Evolutionary conservation across 2,888 invertebrate genomes (phyloP).

Genomic region (Nasonia oneida): DNA sequence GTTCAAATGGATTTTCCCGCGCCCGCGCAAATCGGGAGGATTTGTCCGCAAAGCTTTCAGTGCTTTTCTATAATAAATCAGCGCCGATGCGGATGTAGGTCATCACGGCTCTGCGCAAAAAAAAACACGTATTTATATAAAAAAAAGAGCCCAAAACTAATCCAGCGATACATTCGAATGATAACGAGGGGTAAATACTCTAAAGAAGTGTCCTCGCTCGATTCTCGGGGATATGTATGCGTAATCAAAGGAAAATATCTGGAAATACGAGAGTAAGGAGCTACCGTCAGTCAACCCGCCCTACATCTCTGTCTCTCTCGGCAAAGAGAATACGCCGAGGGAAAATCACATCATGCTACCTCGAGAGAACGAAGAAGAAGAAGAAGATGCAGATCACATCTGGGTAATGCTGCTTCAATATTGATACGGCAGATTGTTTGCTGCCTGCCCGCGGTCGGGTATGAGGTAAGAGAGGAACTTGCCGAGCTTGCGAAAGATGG

Average conservation of each 20-base stretch:
- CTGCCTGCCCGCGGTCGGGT: slow-evolving; percentile 67
- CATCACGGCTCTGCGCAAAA: not conserved
- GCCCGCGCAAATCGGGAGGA: not conserved
- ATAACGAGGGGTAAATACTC: slow-evolving; percentile 32
- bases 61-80: not conserved
- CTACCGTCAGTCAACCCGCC: not conserved
- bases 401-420: slow-evolving; percentile 70
- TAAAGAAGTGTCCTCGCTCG: slow-evolving; percentile 32
- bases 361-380: slow-evolving; percentile 1
- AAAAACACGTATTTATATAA: too few relatives aligned
- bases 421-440: slow-evolving; percentile 71
- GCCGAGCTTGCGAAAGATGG: slow-evolving; percentile 49
- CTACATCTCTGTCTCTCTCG: not conserved
- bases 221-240: not conserved
- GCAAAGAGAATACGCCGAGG: slow-evolving; percentile 44
- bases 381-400: slow-evolving; percentile 68
- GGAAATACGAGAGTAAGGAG: not conserved
- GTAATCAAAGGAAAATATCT: slow-evolving; percentile 54
- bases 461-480: not conserved
- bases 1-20: not conserved
- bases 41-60: not conserved
- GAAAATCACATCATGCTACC: slow-evolving; percentile 38
- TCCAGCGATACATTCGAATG: slow-evolving; percentile 5
- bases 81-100: not conserved
- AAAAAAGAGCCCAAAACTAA: not conserved